A percentile compares a stretch with the other conserved stretches of the same genome.
Evolutionary conservation across 2,888 invertebrate genomes (phyloP).

Genomic region (Tetramorium bicarinatum): DNA sequence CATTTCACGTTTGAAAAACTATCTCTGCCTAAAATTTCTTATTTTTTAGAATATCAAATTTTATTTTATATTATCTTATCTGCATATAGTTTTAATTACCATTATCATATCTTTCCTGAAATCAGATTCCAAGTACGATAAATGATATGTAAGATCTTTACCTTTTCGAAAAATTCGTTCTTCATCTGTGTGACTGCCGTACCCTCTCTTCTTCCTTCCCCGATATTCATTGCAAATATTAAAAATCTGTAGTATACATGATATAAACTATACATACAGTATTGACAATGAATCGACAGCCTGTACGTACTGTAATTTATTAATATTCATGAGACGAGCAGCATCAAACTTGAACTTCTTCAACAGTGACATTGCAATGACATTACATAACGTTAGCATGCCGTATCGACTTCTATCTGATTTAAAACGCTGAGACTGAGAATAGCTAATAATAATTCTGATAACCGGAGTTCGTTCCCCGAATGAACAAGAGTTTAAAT

Average conservation of each 20-base stretch:
- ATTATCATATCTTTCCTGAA: neutral
- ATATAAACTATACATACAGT: too few species aligned
- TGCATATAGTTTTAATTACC: neutral
- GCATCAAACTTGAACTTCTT: neutral
- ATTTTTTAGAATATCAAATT: neutral
- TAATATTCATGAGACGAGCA: neutral
- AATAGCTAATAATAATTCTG: neutral
- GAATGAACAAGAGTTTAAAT: conserved; percentile 30
- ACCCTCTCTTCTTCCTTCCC: too few species aligned
- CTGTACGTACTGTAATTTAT: neutral
- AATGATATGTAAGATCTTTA: neutral
- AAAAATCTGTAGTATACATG: too few species aligned
- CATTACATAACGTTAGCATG: neutral
- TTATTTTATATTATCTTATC: conserved; percentile 12
- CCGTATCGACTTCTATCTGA: neutral
- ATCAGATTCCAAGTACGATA: neutral
- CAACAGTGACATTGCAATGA: neutral
- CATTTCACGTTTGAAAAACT: neutral
- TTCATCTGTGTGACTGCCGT: neutral
- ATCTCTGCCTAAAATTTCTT: neutral
- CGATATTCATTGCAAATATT: too few species aligned
- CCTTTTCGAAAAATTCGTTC: neutral
- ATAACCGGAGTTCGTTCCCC: neutral
- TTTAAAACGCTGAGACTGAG: neutral
- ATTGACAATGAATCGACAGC: too few species aligned